These are phyloP conservation scores for Hypomecis atomaria DNA, from an alignment of 2,888 invertebrate species.

Conservation along the genomic window DNA sequence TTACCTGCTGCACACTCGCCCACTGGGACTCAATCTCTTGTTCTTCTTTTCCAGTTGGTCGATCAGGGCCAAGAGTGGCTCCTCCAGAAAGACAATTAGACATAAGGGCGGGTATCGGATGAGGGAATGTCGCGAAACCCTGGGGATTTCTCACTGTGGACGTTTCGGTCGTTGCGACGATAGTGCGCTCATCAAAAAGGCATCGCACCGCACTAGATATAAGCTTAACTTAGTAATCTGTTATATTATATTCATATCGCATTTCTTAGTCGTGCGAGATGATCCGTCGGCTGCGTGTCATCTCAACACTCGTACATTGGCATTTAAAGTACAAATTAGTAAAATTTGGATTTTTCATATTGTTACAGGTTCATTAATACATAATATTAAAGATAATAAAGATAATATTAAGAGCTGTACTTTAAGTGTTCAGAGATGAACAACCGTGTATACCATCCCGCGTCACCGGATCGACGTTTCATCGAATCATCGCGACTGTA, in stretches of 20 bases:
- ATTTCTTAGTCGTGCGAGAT: constrained; percentile 77
- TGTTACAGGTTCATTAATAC: constrained; percentile 85
- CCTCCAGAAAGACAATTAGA: constrained; percentile 85
- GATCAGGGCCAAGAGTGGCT: constrained; percentile 85
- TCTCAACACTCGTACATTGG: constrained; percentile 82
- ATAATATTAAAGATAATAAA: constrained; percentile 74
- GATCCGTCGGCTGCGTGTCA: constrained; percentile 74
- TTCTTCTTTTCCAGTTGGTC: constrained; percentile 85
- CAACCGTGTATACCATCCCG: constrained; percentile 73
- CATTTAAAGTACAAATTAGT: constrained; percentile 85
- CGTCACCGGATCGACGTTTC: constrained; percentile 65
- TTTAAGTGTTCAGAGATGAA: constrained; percentile 84
- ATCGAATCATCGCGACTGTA: constrained; percentile 30
- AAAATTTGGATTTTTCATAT: constrained; percentile 84
- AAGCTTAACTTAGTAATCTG: constrained; percentile 72
- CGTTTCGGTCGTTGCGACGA: constrained; percentile 78
- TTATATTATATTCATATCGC: constrained; percentile 64
- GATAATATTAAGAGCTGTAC: constrained; percentile 83
- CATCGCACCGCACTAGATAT: constrained; percentile 83
- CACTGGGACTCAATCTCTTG: constrained; percentile 83
- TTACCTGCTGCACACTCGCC: constrained; percentile 73
- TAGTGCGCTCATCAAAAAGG: constrained; percentile 81
- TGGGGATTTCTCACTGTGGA: constrained; percentile 83
- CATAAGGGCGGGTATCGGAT: constrained; percentile 78
- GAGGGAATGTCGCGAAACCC: constrained; percentile 82